phyloP scores from a whole-genome alignment of 2,888 invertebrate species.

The Trimorus sp. region DNA sequence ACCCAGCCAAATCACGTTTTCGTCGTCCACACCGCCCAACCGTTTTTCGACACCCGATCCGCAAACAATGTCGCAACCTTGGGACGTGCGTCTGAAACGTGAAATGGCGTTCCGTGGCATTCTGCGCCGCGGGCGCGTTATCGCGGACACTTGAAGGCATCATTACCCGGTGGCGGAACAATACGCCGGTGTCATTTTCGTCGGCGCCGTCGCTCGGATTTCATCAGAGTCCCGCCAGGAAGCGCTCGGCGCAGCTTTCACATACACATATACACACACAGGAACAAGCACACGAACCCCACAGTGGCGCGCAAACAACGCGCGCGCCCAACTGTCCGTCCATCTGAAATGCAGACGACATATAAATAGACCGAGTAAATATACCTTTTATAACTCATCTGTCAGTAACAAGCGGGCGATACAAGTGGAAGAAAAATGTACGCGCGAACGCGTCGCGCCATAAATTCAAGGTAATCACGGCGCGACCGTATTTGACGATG shows the following conservation, averaged over 20 bases:
- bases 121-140: too few species aligned
- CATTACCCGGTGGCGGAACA: conserved; percentile 64
- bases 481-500: too few species aligned
- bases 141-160: conserved; percentile 55
- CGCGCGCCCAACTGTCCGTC: conserved; percentile 10
- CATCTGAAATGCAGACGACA: conserved; percentile 43
- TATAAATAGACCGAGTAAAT: conserved; percentile 47
- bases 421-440: conserved; percentile 40
- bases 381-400: conserved; percentile 44
- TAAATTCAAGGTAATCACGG: too few species aligned
- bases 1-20: too few species aligned
- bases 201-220: conserved; percentile 59
- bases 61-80: conserved; percentile 2
- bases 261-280: too few species aligned
- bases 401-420: conserved; percentile 42
- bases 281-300: too few species aligned
- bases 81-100: neutral
- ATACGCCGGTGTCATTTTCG: conserved; percentile 63
- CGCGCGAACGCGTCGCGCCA: conserved; percentile 5
- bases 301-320: conserved; percentile 9
- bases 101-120: too few species aligned
- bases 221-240: conserved; percentile 24
- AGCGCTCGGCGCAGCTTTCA: neutral
- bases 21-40: too few species aligned
- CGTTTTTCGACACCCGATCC: conserved; percentile 3